These are phyloP conservation scores for human DNA, from an alignment of 2,113 vertebrate species.

Conservation along the genomic window DNA sequence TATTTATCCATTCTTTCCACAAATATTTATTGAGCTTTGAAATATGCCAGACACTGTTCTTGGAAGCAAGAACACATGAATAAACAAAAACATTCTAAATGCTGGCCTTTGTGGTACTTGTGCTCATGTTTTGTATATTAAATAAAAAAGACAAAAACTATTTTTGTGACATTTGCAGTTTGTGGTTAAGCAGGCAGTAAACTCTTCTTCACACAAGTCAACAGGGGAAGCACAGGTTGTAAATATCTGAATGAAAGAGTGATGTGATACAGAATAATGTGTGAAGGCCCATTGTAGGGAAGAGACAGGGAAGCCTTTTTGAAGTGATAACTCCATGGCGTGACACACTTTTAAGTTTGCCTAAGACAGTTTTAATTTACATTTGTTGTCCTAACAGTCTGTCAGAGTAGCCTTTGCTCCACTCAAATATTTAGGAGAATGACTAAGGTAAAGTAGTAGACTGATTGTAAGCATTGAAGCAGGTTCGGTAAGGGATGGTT, in stretches of 20 bases:
- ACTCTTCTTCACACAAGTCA: not conserved
- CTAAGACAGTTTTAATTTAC: not conserved
- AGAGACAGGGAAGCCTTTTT: not conserved
- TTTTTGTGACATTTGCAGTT: not conserved
- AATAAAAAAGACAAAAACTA: not conserved
- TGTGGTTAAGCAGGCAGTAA: not conserved
- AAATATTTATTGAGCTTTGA: not conserved
- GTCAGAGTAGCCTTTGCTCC: not conserved
- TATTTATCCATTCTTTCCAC: not conserved
- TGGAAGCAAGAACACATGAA: not conserved
- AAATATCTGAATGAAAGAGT: not conserved
- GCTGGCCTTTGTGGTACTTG: not conserved
- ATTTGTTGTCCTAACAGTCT: not conserved
- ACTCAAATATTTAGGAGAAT: not conserved
- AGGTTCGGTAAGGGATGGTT: not conserved
- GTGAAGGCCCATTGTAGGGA: fast-evolving
- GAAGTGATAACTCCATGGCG: not conserved
- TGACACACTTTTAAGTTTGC: not conserved
- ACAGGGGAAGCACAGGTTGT: not conserved
- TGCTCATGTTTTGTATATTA: not conserved
- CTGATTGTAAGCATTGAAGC: not conserved
- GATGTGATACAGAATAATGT: not conserved
- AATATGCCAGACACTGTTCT: not conserved
- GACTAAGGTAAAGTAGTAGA: not conserved
- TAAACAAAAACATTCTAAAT: not conserved